Base-by-base conservation (phyloP, 1,140 invertebrate genomes). In the Ceratosolen solmsi region DNA sequence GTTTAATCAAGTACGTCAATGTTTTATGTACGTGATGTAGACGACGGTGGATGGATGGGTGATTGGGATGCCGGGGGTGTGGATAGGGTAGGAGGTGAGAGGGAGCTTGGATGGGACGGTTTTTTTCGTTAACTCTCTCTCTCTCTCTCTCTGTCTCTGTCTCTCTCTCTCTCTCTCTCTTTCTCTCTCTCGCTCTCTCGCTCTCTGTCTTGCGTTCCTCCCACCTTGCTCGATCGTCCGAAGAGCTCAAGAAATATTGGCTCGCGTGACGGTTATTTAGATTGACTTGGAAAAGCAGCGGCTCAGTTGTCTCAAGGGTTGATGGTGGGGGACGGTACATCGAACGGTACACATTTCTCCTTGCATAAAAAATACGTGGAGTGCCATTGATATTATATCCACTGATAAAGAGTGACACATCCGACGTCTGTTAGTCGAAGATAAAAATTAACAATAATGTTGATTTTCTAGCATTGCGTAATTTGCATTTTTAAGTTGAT, bases 251-350 rank as follows among this genome's bases (percentile, higher is more conserved):
- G 41, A 77, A 77, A 65, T 77, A 77, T 63, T 60, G n/a, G 38
- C 56, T 63, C 22, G n/a, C n/a, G 60, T 65, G 60, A 77, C n/a
- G 41, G 58, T 65, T 77, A 63, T 77, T 65, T 65, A 49, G 75
- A 65, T 49, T 77, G 25, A 77, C 60, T 77, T 65, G 38, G 58
- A 65, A 65, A 63, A 49, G 75, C 56, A 49, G 22, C 58, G 2
- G 15, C 4, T 0, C 1, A 77, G 41, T 77, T 65, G 22, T 75
- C 56, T 75, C 22, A 60, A 60, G 33, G 54, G 56, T 75, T 60
- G n/a, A 56, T 22, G n/a, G 70, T 25, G 70, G 20, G 46, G 17
- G 46, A 5, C 9, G 25, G 25, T 41, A 46, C 36, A 27, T 25
- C 41, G 4, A 54, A 11, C 13, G 25, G 30, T 5, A n/a, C 41